Base-by-base conservation (phyloP, 2,888 invertebrate genomes). In the Watsonalla binaria region DNA sequence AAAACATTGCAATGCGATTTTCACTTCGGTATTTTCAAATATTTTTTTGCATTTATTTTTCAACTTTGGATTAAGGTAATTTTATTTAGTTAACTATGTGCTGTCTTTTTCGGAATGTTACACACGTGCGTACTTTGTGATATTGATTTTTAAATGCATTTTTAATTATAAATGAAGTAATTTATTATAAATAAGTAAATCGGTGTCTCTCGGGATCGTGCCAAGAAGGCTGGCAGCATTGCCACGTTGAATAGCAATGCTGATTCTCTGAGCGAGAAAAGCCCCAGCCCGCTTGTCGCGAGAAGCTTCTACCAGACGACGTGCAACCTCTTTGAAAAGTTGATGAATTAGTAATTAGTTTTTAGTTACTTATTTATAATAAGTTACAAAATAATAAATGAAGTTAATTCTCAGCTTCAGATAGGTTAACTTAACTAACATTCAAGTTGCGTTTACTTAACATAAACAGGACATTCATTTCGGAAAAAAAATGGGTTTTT, bases 61-160 rank as follows among this genome's bases (percentile, higher is more conserved):
- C 74, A 76, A 72, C 66, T 75, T 73, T 68, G 67, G 64, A 78
- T 82, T 78, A 81, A 75, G 72, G 70, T 72, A 58, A 42, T 73
- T 61, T 82, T 74, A 74, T 71, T 66, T 76, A 80, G 71, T 70
- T 60, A 68, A 61, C 61, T 66, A 69, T 69, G 65, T 76, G 78
- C 78, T 82, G 74, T 79, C 77, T 77, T 81, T 78, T 75, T 80
- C 75, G 77, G 76, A 78, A 81, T 77, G 79, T 82, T 82, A 78
- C 76, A 79, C 78, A 78, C 37, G 60, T 85, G 84, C 77, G 80
- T 84, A 82, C 76, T 87, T 86, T 89, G 89, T 90, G 89, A 89
- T 90, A 87, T 86, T 80, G 83, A 74, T 79, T 76, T 76, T 76
- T 76, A 77, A 49, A 37, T 49, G 76, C 76, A 74, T 74, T 72